Evolutionary conservation across 1,140 invertebrate genomes (phyloP).

Genomic region (Drosophila simulans): DNA sequence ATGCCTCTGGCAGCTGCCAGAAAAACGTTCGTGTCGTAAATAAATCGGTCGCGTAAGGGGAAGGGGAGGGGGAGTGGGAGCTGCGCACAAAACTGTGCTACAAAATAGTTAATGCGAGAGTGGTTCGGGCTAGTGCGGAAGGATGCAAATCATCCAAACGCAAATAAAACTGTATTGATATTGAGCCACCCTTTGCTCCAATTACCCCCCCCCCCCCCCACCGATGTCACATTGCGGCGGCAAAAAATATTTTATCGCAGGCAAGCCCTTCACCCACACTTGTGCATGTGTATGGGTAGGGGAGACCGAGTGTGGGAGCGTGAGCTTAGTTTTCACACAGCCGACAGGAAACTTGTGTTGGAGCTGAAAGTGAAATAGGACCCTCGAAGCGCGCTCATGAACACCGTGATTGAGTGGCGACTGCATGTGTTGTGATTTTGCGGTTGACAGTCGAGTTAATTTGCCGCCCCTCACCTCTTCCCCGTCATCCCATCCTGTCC

Average conservation of each 20-base stretch:
- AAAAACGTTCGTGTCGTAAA: constrained; percentile 52
- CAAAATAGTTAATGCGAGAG: constrained; percentile 56
- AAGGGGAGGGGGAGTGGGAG: background rate
- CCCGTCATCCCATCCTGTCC: too few relatives aligned
- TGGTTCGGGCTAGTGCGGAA: constrained; percentile 6
- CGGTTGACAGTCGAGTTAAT: constrained; percentile 80
- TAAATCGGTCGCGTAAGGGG: constrained; percentile 40
- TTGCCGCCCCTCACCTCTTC: constrained; percentile 15
- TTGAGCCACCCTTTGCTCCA: constrained; percentile 32
- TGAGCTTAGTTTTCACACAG: constrained; percentile 53
- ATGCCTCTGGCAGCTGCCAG: constrained; percentile 14
- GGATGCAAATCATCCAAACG: constrained; percentile 37
- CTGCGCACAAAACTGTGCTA: constrained; percentile 66
- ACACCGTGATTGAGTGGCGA: constrained; percentile 75
- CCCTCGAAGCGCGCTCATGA: constrained; percentile 57
- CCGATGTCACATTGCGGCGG: constrained; percentile 64
- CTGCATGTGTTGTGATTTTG: constrained; percentile 81
- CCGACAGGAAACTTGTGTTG: background rate
- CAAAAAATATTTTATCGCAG: constrained; percentile 69
- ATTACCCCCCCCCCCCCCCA: constrained; percentile 9
- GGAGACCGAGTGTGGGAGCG: constrained; percentile 18
- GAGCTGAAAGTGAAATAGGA: constrained; percentile 15
- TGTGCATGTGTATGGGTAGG: constrained; percentile 15
- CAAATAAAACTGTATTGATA: constrained; percentile 76
- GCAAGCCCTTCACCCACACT: constrained; percentile 49